Base-by-base conservation (phyloP, 2,888 invertebrate genomes). In the Tenodera sinensis region DNA sequence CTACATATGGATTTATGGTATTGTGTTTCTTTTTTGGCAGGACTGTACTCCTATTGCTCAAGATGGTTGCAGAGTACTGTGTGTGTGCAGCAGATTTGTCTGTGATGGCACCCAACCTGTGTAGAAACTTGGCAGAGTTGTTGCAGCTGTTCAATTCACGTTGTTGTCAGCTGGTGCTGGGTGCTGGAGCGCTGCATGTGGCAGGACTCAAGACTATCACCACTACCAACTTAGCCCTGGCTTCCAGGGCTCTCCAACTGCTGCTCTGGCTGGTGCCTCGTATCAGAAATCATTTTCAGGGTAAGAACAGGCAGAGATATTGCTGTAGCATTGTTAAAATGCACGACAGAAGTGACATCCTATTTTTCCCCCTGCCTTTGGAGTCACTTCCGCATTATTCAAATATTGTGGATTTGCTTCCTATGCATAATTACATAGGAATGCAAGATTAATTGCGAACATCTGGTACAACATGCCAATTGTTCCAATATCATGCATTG, bases 171-270 rank as follows among this genome's bases (percentile, higher is more conserved):
- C 94, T 99, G 91, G 98, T 99, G 89, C 94, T 99, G 89, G 99
- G 99, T 84, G 99, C 99, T 83, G 99, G 99, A 84, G 99, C 99
- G 9, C 95, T 99, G 92, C 97, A 98, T 92, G 96, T 98, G 91
- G 98, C 98, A 82, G 99, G 99, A 8, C 94, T 98, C 88, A 98
- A 98, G 94, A 98, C 98, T 42, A 99, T 99, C 91, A 98, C 99
- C 7, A 98, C 98, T 92, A 97, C 97, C 81, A 99, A 99, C 94
- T 94, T 99, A 92, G 98, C 97, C 15, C 93, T 98, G 91, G 97
- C 97, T 0, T 97, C 97, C 25, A 95, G 98, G 91, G 97, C 97
- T 54, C 93, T 98, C 71, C 97, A 98, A 92, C 95, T 98, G 34
- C 94, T 98, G 85, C 93, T 97, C 89, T 97, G 97, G 97, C 94